These are phyloP conservation scores for Delia radicum DNA, from an alignment of 1,140 invertebrate genomes.

Conservation along the genomic window DNA sequence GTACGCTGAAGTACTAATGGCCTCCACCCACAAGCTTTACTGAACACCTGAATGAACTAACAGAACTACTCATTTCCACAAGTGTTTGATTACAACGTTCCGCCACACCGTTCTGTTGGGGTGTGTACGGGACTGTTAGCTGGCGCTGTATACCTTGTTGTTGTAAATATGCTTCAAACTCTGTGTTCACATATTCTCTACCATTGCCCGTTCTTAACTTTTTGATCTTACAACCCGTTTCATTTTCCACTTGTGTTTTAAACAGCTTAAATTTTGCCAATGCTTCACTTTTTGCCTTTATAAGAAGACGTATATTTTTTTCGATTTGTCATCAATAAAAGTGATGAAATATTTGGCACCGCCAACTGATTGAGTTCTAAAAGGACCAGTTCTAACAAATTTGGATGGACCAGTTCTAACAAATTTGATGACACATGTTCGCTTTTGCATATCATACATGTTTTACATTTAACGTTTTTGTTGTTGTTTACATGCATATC, in stretches of 20 bases:
- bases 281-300: background rate
- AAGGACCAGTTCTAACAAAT: slow-evolving; percentile 46
- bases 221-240: too few species aligned
- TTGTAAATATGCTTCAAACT: background rate
- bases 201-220: background rate
- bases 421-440: slow-evolving; percentile 34
- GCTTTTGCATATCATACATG: slow-evolving; percentile 37
- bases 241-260: too few species aligned
- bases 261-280: background rate
- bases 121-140: background rate
- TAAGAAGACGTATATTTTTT: slow-evolving; percentile 41
- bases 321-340: slow-evolving; percentile 56
- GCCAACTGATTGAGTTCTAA: slow-evolving; percentile 48
- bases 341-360: slow-evolving; percentile 48
- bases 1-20: slow-evolving; percentile 29
- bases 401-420: slow-evolving; percentile 51
- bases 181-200: background rate
- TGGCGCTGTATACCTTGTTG: background rate
- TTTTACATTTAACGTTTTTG: slow-evolving; percentile 28
- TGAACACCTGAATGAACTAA: background rate
- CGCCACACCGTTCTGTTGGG: background rate
- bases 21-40: background rate
- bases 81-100: background rate
- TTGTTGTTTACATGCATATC: slow-evolving; percentile 29
- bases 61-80: background rate